A percentile compares a stretch with the other conserved stretches of the same genome.
phyloP scores from a whole-genome alignment of 2,113 vertebrate species.

The Dipodomys ordii region DNA sequence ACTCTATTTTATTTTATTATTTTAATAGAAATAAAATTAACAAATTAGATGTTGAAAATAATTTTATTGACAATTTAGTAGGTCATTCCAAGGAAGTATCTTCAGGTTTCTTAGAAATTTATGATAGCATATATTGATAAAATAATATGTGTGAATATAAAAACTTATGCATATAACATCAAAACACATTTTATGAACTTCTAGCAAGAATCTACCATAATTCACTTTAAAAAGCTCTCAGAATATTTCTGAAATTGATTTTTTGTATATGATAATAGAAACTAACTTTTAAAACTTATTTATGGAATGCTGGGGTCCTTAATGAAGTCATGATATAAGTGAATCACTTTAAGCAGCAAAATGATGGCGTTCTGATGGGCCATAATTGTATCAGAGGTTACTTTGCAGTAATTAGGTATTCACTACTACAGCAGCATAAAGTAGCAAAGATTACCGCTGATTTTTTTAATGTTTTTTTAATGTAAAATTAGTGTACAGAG shows the following conservation, averaged over 20 bases:
- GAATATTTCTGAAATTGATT: conserved; percentile 31
- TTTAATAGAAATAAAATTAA: no score
- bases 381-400: background rate
- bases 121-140: no score
- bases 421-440: background rate
- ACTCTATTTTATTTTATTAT: no score
- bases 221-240: conserved; percentile 47
- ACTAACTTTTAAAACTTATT: conserved; percentile 7
- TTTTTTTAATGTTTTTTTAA: no score
- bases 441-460: background rate
- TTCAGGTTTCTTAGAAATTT: no score
- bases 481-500: no score
- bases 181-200: conserved; percentile 56
- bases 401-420: background rate
- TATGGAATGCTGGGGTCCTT: background rate
- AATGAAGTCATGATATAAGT: background rate
- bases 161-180: background rate
- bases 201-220: conserved; percentile 24
- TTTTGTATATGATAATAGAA: conserved; percentile 32
- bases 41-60: no score
- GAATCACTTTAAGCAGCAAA: background rate
- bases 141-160: no score
- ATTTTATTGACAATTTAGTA: conserved; percentile 29
- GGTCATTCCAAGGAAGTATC: no score
- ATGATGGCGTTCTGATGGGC: background rate